A percentile compares a stretch with the other conserved stretches of the same genome.
Evolutionary conservation across 2,113 vertebrate genomes (phyloP).

Genomic region (Phrynosoma blainvillii): DNA sequence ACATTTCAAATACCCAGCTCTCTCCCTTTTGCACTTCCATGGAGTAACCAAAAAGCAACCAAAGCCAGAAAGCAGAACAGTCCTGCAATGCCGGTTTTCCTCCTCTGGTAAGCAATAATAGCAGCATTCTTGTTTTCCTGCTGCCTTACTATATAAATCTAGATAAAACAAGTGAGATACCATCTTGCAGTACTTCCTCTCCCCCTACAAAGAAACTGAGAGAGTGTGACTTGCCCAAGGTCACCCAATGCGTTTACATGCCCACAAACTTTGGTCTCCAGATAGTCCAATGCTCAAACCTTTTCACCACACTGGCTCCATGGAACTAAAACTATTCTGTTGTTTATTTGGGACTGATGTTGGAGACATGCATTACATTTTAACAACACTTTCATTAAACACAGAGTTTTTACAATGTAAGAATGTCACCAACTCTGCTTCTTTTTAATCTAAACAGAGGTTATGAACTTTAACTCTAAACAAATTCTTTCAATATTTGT

Average conservation of each 20-base stretch:
- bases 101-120: neutral
- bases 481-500: conserved; percentile 64
- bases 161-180: too few species aligned
- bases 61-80: neutral
- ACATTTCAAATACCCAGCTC: neutral
- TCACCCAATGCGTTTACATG: too few species aligned
- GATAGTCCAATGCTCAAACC: too few species aligned
- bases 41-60: neutral
- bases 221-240: too few species aligned
- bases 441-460: conserved; percentile 51
- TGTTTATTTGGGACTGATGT: conserved; percentile 55
- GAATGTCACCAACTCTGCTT: conserved; percentile 57
- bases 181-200: too few species aligned
- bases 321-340: conserved; percentile 53
- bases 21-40: neutral
- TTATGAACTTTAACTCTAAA: conserved; percentile 68
- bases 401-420: conserved; percentile 53
- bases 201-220: neutral
- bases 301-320: neutral
- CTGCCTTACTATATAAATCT: neutral
- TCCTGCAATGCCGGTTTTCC: too few species aligned
- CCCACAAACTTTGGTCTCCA: too few species aligned
- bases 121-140: neutral
- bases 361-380: conserved; percentile 63
- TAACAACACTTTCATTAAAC: conserved; percentile 71